A percentile compares a stretch with the other conserved stretches of the same genome.
Conservation (phyloP, 2,888 invertebrate species). For the Oscheius sp. region DNA sequence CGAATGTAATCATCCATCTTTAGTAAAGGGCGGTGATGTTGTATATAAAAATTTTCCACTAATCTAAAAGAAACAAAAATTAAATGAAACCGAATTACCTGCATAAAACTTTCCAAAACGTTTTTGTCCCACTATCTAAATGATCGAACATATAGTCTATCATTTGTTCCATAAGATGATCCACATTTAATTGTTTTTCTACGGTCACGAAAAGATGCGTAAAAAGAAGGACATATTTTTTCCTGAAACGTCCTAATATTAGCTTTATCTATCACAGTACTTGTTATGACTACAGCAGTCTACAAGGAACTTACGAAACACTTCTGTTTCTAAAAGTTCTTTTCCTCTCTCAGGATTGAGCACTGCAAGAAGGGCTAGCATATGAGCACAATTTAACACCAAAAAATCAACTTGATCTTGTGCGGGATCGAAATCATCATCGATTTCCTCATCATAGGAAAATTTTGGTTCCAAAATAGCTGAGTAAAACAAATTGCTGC, state of each 20-base stretch:
- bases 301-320: conserved; percentile 6
- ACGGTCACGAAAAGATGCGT: not conserved
- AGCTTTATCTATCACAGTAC: no score
- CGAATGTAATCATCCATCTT: not conserved
- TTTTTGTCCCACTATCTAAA: not conserved
- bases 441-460: not conserved
- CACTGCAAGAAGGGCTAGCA: not conserved
- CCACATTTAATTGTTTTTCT: not conserved
- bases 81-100: not conserved
- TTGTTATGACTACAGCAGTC: not conserved
- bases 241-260: no score
- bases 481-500: conserved; percentile 4
- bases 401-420: conserved; percentile 14
- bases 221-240: no score
- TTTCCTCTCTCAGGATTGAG: not conserved
- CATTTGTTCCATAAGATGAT: not conserved
- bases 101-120: conserved; percentile 10
- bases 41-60: not conserved
- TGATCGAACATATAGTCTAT: not conserved
- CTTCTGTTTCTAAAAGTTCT: not conserved
- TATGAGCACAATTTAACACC: not conserved
- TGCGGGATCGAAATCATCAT: conserved; percentile 1
- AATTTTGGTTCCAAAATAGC: not conserved
- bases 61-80: conserved; percentile 2
- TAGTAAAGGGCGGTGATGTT: not conserved